These are phyloP conservation scores for Pongo pygmaeus DNA, from an alignment of 2,113 vertebrate species.

Conservation along the genomic window DNA sequence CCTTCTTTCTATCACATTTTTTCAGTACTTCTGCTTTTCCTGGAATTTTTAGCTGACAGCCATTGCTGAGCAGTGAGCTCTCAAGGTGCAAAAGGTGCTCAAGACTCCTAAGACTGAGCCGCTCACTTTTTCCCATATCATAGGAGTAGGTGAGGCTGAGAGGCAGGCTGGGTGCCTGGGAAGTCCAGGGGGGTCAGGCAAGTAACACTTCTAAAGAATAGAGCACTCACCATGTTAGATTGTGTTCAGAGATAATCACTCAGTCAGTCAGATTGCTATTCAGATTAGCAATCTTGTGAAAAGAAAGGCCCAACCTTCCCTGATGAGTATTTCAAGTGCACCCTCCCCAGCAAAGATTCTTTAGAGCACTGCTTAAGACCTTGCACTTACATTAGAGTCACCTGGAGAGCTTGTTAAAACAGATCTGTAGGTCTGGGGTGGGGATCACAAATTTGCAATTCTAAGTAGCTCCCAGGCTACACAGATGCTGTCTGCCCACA, in stretches of 20 bases:
- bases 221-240: too few species aligned
- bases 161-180: not conserved
- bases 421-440: not conserved
- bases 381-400: not conserved
- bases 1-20: not conserved
- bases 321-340: not conserved
- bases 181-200: not conserved
- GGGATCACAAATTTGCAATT: not conserved
- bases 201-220: not conserved
- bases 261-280: not conserved
- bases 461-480: not conserved
- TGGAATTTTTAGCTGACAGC: not conserved
- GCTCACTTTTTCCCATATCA: not conserved
- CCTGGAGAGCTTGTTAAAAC: not conserved
- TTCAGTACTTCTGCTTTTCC: not conserved
- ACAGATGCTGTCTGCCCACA: not conserved
- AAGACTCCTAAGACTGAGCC: not conserved
- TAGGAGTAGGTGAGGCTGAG: accelerated
- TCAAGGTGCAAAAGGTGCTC: not conserved
- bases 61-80: not conserved
- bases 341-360: not conserved
- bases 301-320: not conserved
- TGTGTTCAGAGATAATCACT: not conserved
- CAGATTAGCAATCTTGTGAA: not conserved
- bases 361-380: not conserved